Base-by-base conservation (phyloP, 2,888 invertebrate species). In the Andrena camellia region DNA sequence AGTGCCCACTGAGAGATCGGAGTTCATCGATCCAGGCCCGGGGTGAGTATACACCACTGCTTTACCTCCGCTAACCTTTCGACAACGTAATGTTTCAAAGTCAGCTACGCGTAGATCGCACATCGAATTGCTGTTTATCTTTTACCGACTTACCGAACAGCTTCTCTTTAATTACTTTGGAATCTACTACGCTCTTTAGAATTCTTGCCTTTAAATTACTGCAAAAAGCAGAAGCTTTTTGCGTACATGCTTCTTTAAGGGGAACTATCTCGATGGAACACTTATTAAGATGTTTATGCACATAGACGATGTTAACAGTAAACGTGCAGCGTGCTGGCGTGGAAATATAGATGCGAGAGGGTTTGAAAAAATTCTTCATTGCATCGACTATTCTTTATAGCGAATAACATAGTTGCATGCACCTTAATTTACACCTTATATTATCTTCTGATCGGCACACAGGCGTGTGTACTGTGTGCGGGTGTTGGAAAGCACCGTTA, bases 1-100 rank as follows among this genome's bases (percentile, higher is more conserved):
- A 77, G 73, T 85, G 86, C 73, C 68, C 84, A 78, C 57, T 48
- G 67, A 74, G 33, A 59, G 59, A 62, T 60, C 66, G 68, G 69
- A 67, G 80, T 85, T 81, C 86, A 85, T 87, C 88, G 88, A 89
- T 83, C 84, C 64, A n/a, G 33, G 13, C 54, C 33, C 13, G 52
- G 63, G 86, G 84, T 84, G 84, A 84, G 84, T 86, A 78, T 42
- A 42, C 17, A 42, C 17, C 59, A 23, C 73, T 42, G 23, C 57
- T 68, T 54, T 35, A 57, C 42, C 59, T 33, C 7, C 26, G 64
- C 26, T 54, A 52, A 71, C 66, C 71, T 48, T 31, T 78, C 10
- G 33, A 48, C 48, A 7, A n/a, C 13, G 29, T 31, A 31, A 23
- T 13, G 35, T 8, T 29, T 23, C 42, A 3, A n/a, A n/a, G 10